A percentile compares a stretch with the other conserved stretches of the same genome.
Conservation (phyloP, 2,888 invertebrate species). For the Limnephilus marmoratus region DNA sequence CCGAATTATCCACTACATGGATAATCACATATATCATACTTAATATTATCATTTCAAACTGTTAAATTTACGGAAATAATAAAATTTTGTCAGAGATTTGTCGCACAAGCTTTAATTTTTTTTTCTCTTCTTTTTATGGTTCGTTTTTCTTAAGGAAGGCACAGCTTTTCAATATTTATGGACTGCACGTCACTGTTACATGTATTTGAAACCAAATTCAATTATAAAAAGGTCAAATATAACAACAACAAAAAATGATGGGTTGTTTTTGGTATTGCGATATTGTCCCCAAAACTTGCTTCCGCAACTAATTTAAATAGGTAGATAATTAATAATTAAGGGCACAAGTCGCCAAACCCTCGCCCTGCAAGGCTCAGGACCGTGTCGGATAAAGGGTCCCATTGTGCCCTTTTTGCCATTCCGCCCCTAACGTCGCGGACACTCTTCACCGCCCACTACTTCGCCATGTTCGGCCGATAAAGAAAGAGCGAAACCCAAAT, state of each 20-base stretch:
- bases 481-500: background rate
- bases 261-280: background rate
- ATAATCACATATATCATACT: no score
- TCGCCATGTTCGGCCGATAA: background rate
- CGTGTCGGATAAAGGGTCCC: conserved; percentile 8
- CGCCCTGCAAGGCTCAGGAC: background rate
- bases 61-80: no score
- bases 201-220: no score
- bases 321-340: background rate
- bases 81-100: no score
- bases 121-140: no score
- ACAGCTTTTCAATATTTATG: no score
- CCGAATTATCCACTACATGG: no score
- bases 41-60: no score
- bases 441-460: conserved; percentile 39
- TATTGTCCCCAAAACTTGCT: background rate
- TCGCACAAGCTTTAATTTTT: no score
- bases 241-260: background rate
- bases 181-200: no score
- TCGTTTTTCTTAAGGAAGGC: no score
- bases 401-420: conserved; percentile 50
- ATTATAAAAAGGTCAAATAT: no score
- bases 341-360: background rate
- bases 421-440: conserved; percentile 55
- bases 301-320: background rate